Evolutionary conservation across 1,140 invertebrate genomes (phyloP).

Genomic region (Pogonomyrmex californicus): DNA sequence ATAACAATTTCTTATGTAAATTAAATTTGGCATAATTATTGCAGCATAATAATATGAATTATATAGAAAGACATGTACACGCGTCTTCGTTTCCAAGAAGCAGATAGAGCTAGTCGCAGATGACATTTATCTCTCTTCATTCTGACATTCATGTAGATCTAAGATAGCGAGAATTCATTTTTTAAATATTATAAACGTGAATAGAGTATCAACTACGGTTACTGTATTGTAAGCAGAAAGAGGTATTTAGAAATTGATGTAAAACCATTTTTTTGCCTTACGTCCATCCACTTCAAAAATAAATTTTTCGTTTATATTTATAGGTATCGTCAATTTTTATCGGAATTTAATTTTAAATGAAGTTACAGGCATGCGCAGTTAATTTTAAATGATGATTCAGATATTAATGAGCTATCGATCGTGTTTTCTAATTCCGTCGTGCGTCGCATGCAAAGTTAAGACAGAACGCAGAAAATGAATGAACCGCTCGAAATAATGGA

Average conservation of each 20-base stretch:
- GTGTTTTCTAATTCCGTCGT: not conserved
- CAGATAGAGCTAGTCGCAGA: not conserved
- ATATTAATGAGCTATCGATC: not conserved
- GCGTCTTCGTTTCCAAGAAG: not conserved
- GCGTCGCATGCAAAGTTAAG: not conserved
- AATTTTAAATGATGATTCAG: not conserved
- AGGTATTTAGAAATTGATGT: not conserved
- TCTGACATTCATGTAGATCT: conserved; percentile 24
- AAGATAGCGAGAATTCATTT: not conserved
- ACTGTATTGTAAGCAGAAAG: not conserved
- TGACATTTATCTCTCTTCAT: conserved; percentile 32
- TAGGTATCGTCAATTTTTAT: not conserved
- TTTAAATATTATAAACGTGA: not conserved
- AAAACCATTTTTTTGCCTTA: not conserved
- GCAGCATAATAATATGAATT: not conserved
- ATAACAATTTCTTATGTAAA: conserved; percentile 25
- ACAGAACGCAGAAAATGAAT: not conserved
- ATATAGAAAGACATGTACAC: not conserved
- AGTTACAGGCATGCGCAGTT: not conserved
- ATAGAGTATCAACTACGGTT: not conserved
- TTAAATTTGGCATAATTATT: conserved; percentile 23
- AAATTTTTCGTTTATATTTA: not conserved
- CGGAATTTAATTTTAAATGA: not conserved
- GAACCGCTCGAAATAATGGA: not conserved
- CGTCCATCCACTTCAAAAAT: not conserved